Evolutionary conservation across 2,888 invertebrate genomes (phyloP).

Genomic region (Polia nebulosa): DNA sequence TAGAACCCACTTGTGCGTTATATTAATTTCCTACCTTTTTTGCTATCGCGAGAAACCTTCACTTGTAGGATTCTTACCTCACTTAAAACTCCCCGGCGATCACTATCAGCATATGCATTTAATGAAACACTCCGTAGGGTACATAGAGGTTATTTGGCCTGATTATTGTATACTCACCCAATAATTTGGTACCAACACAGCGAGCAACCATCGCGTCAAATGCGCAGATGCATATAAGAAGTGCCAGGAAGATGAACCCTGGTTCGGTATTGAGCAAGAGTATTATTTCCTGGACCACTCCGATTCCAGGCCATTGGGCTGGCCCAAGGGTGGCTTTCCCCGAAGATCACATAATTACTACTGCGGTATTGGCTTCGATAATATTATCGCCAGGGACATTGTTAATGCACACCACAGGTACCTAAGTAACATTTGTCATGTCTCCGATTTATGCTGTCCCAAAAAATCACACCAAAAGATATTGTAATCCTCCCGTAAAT

Average conservation of each 20-base stretch:
- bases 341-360: conserved; percentile 99
- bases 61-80: too few species aligned
- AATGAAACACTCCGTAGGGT: too few species aligned
- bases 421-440: background rate
- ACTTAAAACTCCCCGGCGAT: too few species aligned
- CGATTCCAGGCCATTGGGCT: conserved; percentile 96
- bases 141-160: too few species aligned
- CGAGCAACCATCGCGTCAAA: conserved; percentile 93
- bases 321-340: conserved; percentile 98
- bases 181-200: conserved; percentile 77
- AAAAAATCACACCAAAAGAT: too few species aligned
- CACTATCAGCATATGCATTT: too few species aligned
- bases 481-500: too few species aligned
- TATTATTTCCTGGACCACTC: conserved; percentile 95
- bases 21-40: background rate
- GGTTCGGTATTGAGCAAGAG: conserved; percentile 98
- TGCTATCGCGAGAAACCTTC: background rate
- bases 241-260: conserved; percentile 94
- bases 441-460: background rate
- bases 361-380: conserved; percentile 98
- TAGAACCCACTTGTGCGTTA: conserved; percentile 93
- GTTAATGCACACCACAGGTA: conserved; percentile 97
- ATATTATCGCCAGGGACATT: conserved; percentile 98
- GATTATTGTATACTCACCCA: background rate
- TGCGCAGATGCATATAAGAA: conserved; percentile 94